Base-by-base conservation (phyloP, 1,140 invertebrate species). In the Drosophila chauvacae region DNA sequence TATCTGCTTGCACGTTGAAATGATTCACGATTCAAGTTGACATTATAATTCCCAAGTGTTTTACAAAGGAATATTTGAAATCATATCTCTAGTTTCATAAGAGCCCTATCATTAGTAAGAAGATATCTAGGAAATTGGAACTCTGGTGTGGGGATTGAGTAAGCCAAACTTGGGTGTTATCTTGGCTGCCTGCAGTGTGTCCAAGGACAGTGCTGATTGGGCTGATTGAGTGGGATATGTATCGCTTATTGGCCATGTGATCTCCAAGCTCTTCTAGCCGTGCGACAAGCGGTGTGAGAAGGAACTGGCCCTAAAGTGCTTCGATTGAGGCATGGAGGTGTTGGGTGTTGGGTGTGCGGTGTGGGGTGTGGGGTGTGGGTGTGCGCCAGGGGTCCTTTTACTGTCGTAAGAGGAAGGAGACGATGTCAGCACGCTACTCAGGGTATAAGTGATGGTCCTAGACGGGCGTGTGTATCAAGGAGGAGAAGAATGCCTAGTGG, bases 201-300 rank as follows among this genome's bases (percentile, higher is more conserved):
- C n/a, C 55, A 60, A 33, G 41, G 30, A 18, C 37, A 37, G 26
- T 35, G 41, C 26, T 45, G 62, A 60, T 61, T 60, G 30, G 20
- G 6, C 51, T 39, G 53, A 45, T 28, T 42, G 37, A 42, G 37
- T 58, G 23, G 37, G 11, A 26, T 41, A 41, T 57, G 35, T 18
- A 26, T 41, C 42, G 45, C 57, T 59, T 62, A 47, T 62, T 62
- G 60, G 63, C 58, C 42, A 14, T 39, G 44, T 48, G 33, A 39
- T 56, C 20, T n/a, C 13, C 33, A 64, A 66, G 64, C 64, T 42
- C 37, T 23, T 23, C 14, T 39, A 56, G 53, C 53, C 5, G 14
- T 23, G 53, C 33, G 13, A 37, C 53, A 39, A 26, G 35, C 55
- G 20, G 35, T 33, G 61, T 33, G n/a, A 14, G 48, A 2, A 53